phyloP scores from a whole-genome alignment of 2,888 invertebrate genomes.

The Trichogramma evanescens region DNA sequence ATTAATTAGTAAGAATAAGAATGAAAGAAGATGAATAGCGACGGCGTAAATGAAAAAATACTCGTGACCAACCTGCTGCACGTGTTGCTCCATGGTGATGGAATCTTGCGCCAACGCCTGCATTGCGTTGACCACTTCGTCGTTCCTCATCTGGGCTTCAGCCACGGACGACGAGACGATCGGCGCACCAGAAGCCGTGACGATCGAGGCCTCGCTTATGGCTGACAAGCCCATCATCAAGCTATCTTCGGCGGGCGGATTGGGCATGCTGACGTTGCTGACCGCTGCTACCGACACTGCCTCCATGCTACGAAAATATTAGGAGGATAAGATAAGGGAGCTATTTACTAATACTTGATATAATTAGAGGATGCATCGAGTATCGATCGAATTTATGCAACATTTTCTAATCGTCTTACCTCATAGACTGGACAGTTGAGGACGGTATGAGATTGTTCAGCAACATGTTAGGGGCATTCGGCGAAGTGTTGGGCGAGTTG shows the following conservation, averaged over 20 bases:
- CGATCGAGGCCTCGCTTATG: conserved; percentile 38
- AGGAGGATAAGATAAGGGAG: no score
- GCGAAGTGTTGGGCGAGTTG: neutral
- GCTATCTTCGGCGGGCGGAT: conserved; percentile 31
- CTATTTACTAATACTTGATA: no score
- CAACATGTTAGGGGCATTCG: no score
- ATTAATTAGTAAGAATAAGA: no score
- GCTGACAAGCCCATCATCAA: conserved; percentile 40
- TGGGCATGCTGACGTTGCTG: conserved; percentile 7
- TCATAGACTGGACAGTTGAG: no score
- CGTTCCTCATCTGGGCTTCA: conserved; percentile 21
- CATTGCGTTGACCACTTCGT: conserved; percentile 28
- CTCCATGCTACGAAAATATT: neutral
- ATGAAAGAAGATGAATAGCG: no score
- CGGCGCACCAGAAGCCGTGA: conserved; percentile 26
- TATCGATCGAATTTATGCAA: no score
- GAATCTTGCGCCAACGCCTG: conserved; percentile 38
- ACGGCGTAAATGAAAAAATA: no score
- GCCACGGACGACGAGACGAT: conserved; percentile 27
- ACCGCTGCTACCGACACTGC: neutral
- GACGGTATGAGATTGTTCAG: no score
- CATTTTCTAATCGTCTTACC: no score
- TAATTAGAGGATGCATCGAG: no score
- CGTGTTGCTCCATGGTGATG: conserved; percentile 38
- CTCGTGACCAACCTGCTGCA: conserved; percentile 9